A percentile compares a stretch with the other conserved stretches of the same genome.
Evolutionary conservation across 2,888 invertebrate species (phyloP).

Genomic region (Xanthia togata): DNA sequence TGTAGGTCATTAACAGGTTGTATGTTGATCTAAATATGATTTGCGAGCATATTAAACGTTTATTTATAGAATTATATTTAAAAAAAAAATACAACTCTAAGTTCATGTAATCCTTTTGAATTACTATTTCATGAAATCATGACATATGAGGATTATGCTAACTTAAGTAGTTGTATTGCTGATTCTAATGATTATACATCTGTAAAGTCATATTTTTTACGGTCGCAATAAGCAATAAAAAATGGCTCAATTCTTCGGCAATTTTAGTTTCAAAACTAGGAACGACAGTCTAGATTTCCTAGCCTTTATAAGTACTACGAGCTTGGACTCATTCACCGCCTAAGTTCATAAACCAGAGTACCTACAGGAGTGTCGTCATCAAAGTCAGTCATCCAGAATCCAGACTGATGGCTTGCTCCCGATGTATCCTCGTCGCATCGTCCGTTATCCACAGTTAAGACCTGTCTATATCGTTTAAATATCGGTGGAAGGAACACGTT

Average conservation of each 20-base stretch:
- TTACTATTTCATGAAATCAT: no score
- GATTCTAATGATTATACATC: no score
- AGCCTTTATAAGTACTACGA: not conserved
- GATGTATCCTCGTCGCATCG: conserved; percentile 31
- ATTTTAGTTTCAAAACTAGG: not conserved
- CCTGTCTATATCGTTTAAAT: conserved; percentile 40
- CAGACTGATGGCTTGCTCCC: conserved; percentile 42
- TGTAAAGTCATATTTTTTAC: no score
- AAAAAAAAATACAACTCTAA: no score
- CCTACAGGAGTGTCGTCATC: conserved; percentile 19
- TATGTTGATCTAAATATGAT: no score
- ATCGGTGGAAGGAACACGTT: conserved; percentile 1
- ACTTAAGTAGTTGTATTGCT: no score
- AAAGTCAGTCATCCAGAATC: conserved; percentile 46
- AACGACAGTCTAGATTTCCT: not conserved
- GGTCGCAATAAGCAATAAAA: no score
- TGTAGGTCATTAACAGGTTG: no score
- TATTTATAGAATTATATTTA: no score
- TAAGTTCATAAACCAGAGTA: not conserved
- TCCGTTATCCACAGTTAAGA: conserved; percentile 44
- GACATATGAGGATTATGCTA: no score
- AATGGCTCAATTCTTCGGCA: not conserved
- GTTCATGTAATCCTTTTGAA: no score
- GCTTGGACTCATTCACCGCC: not conserved
- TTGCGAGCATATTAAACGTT: no score